Evolutionary conservation across 2,888 invertebrate species (phyloP), one percentile per base, ranked within the genome.

Genomic region (Epinotia bilunana): DNA sequence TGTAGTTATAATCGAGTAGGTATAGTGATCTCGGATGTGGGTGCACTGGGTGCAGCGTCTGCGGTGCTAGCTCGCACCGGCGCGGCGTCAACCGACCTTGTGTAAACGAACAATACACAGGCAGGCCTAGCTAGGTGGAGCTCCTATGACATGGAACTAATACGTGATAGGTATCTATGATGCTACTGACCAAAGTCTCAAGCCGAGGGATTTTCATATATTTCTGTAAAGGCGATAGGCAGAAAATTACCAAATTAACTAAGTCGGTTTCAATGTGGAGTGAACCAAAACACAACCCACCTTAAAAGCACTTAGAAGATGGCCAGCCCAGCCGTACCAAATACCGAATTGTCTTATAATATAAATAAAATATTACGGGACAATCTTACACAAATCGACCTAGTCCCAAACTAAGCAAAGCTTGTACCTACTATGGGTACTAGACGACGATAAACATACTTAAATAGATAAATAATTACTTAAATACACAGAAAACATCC

Each of bases 1-100:
- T 7, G 16, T 61, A 61, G 12, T 20, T 62, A 33, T 20, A 49
- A 39, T 58, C 4, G 16, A 18, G 28, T 60, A 39, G 9, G 28
- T 63, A 20, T 18, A 43, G 74, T 49, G 49, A 63, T 70, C 43
- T 53, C 64, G 39, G 23, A 28, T 46, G 60, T 70, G 74, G 70
- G 70, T 64, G 74, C 65, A 74, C 53, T 70, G 74, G 74, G 74
- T 64, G 74, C 71, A 74, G 74, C 65, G 18, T 18, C 4, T 57
- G 33, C 49, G 60, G 23, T 46, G n/a, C 49, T 68, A 69, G 61
- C 68, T 55, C 78, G 78, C 73, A 72, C 23, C 63, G 64, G 55
- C 79, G 80, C 77, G 77, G 74, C 62, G 73, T 79, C 80, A 79
- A 79, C 83, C 83, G 82, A 82, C 83, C 84, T 86, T 84, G 85